Percentiles rank a stretch among this genome's conserved stretches.
Evolutionary conservation across 2,113 vertebrate species (phyloP).

Genomic region (Hystrix brachyura): DNA sequence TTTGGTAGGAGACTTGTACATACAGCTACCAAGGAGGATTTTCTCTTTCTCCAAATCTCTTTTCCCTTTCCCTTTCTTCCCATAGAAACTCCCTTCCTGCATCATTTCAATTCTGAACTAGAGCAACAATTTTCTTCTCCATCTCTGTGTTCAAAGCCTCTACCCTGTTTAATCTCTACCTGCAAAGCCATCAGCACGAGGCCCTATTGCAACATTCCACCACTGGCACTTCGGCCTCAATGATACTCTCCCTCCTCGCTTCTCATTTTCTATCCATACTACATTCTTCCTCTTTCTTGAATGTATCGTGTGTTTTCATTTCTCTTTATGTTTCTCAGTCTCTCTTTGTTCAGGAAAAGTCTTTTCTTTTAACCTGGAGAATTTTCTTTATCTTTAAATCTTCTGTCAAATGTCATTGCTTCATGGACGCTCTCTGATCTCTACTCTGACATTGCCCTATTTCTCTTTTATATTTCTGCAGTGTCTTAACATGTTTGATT

Average conservation of each 20-base stretch:
- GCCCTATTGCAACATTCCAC: neutral
- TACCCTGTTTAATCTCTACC: neutral
- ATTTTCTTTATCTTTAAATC: neutral
- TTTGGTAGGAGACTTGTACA: neutral
- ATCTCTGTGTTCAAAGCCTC: neutral
- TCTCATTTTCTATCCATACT: neutral
- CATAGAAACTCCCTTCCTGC: neutral
- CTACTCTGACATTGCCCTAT: neutral
- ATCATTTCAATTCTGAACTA: neutral
- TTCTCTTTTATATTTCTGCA: neutral
- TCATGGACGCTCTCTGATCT: neutral
- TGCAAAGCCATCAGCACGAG: neutral
- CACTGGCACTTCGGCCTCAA: neutral
- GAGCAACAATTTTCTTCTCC: neutral
- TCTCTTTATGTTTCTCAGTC: neutral
- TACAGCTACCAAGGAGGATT: neutral
- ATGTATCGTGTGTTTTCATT: neutral
- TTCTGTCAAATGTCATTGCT: neutral
- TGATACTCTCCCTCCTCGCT: rapidly evolving
- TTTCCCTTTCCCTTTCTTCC: neutral
- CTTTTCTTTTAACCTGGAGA: neutral
- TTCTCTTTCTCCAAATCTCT: neutral
- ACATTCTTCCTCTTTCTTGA: neutral
- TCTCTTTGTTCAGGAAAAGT: neutral
- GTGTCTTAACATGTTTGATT: neutral